Evolutionary conservation across 2,888 invertebrate genomes (phyloP).

Genomic region (Phoenoteleia sp.): DNA sequence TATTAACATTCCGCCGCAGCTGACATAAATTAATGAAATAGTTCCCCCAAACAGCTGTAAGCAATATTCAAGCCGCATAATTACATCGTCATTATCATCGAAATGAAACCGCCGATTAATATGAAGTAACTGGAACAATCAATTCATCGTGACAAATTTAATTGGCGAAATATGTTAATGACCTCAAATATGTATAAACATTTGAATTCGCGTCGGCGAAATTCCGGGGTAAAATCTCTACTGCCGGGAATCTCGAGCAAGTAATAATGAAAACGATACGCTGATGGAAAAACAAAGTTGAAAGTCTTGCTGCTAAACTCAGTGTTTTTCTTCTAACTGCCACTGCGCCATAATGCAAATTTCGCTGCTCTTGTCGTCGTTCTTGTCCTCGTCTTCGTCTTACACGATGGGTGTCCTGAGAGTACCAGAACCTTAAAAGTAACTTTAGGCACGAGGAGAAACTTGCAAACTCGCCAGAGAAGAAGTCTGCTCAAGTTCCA

Average conservation of each 20-base stretch:
- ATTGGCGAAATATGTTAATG: slow-evolving; percentile 18
- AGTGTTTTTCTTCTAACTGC: slow-evolving; percentile 68
- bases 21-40: too few species aligned
- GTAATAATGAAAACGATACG: slow-evolving; percentile 69
- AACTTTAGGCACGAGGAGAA: slow-evolving; percentile 70
- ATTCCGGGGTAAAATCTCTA: slow-evolving; percentile 4
- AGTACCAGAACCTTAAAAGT: slow-evolving; percentile 71
- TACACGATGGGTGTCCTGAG: slow-evolving; percentile 70
- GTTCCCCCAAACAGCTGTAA: too few species aligned
- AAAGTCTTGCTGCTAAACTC: slow-evolving; percentile 62
- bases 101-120: slow-evolving; percentile 9
- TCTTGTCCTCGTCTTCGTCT: slow-evolving; percentile 56
- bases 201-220: not conserved
- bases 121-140: slow-evolving; percentile 5
- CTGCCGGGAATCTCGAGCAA: slow-evolving; percentile 13
- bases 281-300: slow-evolving; percentile 71
- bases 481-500: slow-evolving; percentile 63
- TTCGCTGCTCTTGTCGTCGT: slow-evolving; percentile 59
- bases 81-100: not conserved
- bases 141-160: slow-evolving; percentile 20
- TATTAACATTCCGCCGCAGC: too few species aligned
- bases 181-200: not conserved
- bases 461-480: slow-evolving; percentile 66
- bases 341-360: slow-evolving; percentile 73
- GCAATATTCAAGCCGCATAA: not conserved